Evolutionary conservation across 2,888 invertebrate genomes (phyloP).

Genomic region (Vanessa cardui): DNA sequence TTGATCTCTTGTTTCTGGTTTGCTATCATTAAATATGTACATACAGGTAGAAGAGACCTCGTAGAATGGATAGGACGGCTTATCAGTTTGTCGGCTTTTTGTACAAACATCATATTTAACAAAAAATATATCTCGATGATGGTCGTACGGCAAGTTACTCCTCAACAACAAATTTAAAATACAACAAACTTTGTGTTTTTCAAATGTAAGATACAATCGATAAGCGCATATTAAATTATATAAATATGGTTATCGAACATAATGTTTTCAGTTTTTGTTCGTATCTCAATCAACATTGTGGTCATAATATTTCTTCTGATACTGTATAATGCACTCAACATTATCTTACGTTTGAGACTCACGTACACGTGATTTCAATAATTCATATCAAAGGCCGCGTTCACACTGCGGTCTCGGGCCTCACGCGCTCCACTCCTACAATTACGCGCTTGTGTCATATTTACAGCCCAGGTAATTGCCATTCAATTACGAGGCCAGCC

Average conservation of each 20-base stretch:
- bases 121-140: slow-evolving; percentile 1
- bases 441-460: slow-evolving; percentile 83
- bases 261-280: slow-evolving; percentile 29
- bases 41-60: neutral
- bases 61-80: no score
- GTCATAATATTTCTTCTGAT: slow-evolving; percentile 24
- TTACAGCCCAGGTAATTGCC: slow-evolving; percentile 84
- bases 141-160: neutral
- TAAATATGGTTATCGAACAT: slow-evolving; percentile 27
- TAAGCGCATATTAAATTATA: slow-evolving; percentile 14
- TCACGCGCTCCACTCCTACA: slow-evolving; percentile 78
- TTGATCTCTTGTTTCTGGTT: neutral
- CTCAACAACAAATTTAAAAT: slow-evolving; percentile 8
- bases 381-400: slow-evolving; percentile 71
- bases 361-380: slow-evolving; percentile 68
- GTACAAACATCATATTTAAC: neutral
- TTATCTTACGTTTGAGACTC: slow-evolving; percentile 34
- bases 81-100: neutral
- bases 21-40: neutral
- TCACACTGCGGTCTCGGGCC: slow-evolving; percentile 70
- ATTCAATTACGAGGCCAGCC: slow-evolving; percentile 80
- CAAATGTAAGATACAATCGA: slow-evolving; percentile 3
- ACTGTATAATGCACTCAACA: slow-evolving; percentile 34
- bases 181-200: slow-evolving; percentile 8
- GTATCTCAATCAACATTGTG: slow-evolving; percentile 35